Base-by-base conservation (phyloP, 2,888 invertebrate genomes). In the Cenopis cana region DNA sequence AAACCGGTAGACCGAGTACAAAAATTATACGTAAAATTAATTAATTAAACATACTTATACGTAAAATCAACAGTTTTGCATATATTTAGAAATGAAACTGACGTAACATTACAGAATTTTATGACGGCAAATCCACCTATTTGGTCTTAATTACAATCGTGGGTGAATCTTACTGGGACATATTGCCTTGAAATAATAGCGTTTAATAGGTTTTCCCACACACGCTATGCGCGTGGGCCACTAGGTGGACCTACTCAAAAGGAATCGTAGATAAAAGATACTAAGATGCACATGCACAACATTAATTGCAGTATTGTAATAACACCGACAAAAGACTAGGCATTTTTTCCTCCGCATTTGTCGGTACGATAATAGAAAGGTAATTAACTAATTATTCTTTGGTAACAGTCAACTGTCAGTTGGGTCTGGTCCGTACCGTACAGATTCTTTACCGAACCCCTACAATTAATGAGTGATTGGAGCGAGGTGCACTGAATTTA, bases 91-190 rank as follows among this genome's bases (percentile, higher is more conserved):
- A 56, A 55, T 29, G 20, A 64, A 20, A 38, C 54, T 64, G 14
- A n/a, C 38, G 36, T 64, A 38, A n/a, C 36, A 18, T 46, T 46
- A 12, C 20, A n/a, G 18, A 17, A 3, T 67, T 67, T 57, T 57
- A 67, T 57, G 36, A n/a, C 49, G 50, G 52, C 65, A 66, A 61
- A 66, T 64, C 52, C 60, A 50, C 75, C 49, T 82, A 81, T 86
- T 81, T 83, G 84, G 86, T 75, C 77, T 85, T 88, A 86, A 89
- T 89, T 85, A 80, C 73, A 41, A 73, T 82, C 82, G 90, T 90
- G 85, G 90, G 90, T 82, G 83, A 78, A 76, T 69, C 86, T 82
- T 85, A 83, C 82, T 79, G 73, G 84, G 86, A 76, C 72, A 70
- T 69, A 77, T 75, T 74, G 79, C 85, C 83, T 83, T 86, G 78